Evolutionary conservation across 2,113 vertebrate species (phyloP).

Genomic region (Eira barbara): DNA sequence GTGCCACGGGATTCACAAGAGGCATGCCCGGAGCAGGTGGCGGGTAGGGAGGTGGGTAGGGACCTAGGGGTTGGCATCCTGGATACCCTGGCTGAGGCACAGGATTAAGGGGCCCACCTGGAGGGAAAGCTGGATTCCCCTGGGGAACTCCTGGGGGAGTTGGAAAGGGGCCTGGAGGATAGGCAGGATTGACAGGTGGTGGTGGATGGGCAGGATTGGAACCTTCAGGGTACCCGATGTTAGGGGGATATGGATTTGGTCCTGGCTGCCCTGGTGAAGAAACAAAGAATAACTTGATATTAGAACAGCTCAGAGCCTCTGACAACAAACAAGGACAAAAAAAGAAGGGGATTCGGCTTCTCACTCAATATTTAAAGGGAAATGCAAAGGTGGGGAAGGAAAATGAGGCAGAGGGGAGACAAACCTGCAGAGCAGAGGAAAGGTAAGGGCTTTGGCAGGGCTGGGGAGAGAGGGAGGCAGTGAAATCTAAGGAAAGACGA

Average conservation of each 20-base stretch:
- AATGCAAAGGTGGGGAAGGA: not conserved
- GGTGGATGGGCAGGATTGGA: constrained; percentile 77
- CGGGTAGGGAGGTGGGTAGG: constrained; percentile 72
- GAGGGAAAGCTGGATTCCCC: constrained; percentile 74
- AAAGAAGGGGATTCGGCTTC: not conserved
- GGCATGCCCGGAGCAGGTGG: constrained; percentile 76
- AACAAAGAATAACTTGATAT: constrained; percentile 45
- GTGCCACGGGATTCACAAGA: constrained; percentile 73
- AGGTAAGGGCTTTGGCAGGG: not conserved
- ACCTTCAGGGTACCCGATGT: constrained; percentile 70
- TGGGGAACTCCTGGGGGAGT: constrained; percentile 48
- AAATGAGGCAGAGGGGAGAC: not conserved
- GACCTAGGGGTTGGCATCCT: constrained; percentile 70
- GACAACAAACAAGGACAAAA: not conserved
- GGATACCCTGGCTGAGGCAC: constrained; percentile 69
- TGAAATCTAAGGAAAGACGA: not conserved
- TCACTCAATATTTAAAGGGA: not conserved
- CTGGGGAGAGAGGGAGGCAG: not conserved
- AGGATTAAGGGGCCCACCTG: constrained; percentile 56
- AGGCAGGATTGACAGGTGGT: constrained; percentile 63
- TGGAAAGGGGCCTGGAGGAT: constrained; percentile 74
- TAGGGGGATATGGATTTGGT: constrained; percentile 60
- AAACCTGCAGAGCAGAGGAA: not conserved
- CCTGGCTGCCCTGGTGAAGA: constrained; percentile 72
- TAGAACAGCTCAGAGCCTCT: constrained; percentile 29